Conservation (phyloP, 2,797 vertebrate species). For the Melanotaenia trifasciata region DNA sequence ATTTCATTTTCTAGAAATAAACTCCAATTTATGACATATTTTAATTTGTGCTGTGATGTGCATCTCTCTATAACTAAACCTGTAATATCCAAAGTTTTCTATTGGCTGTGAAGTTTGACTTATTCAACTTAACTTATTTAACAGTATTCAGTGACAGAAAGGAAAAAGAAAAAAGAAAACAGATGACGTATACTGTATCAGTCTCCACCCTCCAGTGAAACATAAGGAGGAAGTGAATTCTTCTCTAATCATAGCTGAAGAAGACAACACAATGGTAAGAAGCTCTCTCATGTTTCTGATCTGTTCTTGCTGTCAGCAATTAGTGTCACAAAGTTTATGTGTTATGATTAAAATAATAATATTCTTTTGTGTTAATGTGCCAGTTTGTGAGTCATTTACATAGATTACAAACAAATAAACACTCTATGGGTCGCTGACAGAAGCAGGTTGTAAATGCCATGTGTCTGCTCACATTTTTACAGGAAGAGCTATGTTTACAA, state of each 20-base stretch:
- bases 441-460: neutral
- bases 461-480: neutral
- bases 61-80: neutral
- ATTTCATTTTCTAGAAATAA: neutral
- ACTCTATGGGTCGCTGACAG: neutral
- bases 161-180: neutral
- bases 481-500: neutral
- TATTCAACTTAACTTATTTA: too few species aligned
- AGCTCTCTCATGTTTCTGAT: neutral
- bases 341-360: neutral
- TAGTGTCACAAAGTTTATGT: neutral
- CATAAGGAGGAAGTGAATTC: neutral
- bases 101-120: neutral
- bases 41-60: neutral
- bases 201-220: neutral
- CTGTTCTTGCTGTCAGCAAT: neutral
- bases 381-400: neutral
- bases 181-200: too few species aligned
- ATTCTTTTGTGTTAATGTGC: neutral
- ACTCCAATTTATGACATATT: neutral
- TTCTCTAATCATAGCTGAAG: accelerated
- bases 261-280: slow-evolving; percentile 32
- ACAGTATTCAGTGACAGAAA: too few species aligned
- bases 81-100: neutral
- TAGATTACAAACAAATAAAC: slow-evolving; percentile 1